Percentiles rank a stretch among this genome's conserved stretches.
Evolutionary conservation across 2,797 vertebrate genomes (phyloP).

Genomic region (Poecilia picta): DNA sequence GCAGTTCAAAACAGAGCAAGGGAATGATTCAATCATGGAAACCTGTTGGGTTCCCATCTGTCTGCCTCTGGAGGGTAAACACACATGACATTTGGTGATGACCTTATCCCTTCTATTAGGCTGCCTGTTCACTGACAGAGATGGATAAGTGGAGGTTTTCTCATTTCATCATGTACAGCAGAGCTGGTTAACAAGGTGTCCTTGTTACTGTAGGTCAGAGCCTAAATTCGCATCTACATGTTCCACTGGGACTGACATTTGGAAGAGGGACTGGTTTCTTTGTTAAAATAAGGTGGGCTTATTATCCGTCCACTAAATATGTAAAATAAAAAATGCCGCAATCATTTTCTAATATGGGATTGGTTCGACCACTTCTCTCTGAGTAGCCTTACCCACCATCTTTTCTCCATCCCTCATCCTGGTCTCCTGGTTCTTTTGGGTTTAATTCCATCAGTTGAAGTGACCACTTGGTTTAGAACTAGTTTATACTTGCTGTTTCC

Average conservation of each 20-base stretch:
- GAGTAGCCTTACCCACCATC: neutral
- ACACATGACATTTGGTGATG: conserved; percentile 80
- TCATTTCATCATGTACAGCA: conserved; percentile 67
- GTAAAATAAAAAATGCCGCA: neutral
- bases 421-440: neutral
- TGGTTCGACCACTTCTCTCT: neutral
- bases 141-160: conserved; percentile 65
- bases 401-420: neutral
- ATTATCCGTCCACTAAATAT: neutral
- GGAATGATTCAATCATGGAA: conserved; percentile 51
- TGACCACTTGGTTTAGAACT: neutral
- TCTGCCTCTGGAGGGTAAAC: conserved; percentile 79
- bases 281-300: neutral
- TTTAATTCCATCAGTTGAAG: neutral
- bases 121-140: conserved; percentile 72
- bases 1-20: conserved; percentile 19
- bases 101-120: conserved; percentile 78
- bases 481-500: neutral
- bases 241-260: conserved; percentile 41
- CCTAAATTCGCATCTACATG: conserved; percentile 49
- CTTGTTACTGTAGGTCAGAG: conserved; percentile 62
- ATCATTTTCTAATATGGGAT: neutral
- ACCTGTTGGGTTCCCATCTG: conserved; percentile 72
- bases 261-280: conserved; percentile 11
- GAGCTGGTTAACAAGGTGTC: conserved; percentile 68